These are phyloP conservation scores for Metaphire vulgaris DNA, from an alignment of 1,140 invertebrate genomes.

Conservation along the genomic window DNA sequence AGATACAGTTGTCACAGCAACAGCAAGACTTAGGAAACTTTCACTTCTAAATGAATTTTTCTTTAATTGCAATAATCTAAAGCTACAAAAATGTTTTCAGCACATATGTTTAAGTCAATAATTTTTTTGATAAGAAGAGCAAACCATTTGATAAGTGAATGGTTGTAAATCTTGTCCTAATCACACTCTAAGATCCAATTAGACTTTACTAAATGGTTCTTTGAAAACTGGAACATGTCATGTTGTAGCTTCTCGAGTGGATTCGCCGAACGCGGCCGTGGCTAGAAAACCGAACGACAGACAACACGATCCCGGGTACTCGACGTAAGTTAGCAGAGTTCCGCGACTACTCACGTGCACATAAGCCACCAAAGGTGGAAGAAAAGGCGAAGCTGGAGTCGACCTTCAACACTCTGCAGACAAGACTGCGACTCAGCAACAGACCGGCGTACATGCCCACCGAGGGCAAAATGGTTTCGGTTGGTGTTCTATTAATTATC, in stretches of 20 bases:
- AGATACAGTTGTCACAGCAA: too few species aligned
- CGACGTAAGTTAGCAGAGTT: slow-evolving; percentile 98
- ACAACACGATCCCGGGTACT: slow-evolving; percentile 92
- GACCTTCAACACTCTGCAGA: slow-evolving; percentile 56
- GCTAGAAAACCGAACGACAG: slow-evolving; percentile 91
- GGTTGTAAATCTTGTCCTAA: too few species aligned
- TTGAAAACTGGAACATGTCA: too few species aligned
- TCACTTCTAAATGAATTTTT: too few species aligned
- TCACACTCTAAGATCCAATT: too few species aligned
- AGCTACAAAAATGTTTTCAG: too few species aligned
- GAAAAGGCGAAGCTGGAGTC: slow-evolving; percentile 64
- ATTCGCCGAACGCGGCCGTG: slow-evolving; percentile 65
- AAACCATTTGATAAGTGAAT: too few species aligned
- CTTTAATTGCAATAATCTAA: too few species aligned
- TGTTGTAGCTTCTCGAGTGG: slow-evolving; percentile 40
- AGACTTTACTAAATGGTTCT: too few species aligned
- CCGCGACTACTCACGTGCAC: slow-evolving; percentile 91
- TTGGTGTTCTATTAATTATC: slow-evolving; percentile 56
- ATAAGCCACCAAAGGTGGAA: slow-evolving; percentile 98
- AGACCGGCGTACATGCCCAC: slow-evolving; percentile 93
- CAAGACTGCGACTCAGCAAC: slow-evolving; percentile 77
- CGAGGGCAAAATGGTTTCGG: slow-evolving; percentile 95
- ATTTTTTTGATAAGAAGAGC: too few species aligned
- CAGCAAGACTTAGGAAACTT: too few species aligned
- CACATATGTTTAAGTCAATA: too few species aligned